Percentiles rank a stretch among this genome's conserved stretches.
phyloP scores from a whole-genome alignment of 2,888 invertebrate species.

The Schrankia costaestrigalis region DNA sequence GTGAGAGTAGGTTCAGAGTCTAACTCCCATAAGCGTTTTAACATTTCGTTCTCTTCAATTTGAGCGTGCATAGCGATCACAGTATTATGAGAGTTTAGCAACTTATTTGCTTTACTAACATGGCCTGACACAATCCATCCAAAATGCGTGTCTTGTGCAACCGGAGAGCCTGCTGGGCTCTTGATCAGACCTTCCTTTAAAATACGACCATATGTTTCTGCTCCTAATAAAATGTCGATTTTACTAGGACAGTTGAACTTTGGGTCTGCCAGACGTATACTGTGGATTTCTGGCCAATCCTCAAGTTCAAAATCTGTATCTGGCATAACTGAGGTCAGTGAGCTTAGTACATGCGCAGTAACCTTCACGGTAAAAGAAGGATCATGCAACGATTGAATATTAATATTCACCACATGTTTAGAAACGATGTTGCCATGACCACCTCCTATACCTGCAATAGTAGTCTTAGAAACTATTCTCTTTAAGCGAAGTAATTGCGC shows the following conservation, averaged over 20 bases:
- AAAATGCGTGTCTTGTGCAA: neutral
- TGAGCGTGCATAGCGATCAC: slow-evolving; percentile 3
- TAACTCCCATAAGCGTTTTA: slow-evolving; percentile 6
- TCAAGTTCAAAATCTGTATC: neutral
- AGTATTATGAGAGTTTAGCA: neutral
- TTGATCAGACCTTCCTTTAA: neutral
- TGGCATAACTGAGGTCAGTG: neutral
- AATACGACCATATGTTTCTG: neutral
- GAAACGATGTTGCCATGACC: neutral
- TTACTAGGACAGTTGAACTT: too few species aligned
- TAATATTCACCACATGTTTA: slow-evolving; percentile 1
- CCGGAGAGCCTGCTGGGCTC: neutral
- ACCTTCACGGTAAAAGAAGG: slow-evolving; percentile 1
- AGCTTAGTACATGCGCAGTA: slow-evolving; percentile 2
- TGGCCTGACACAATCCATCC: too few species aligned
- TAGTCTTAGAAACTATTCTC: neutral
- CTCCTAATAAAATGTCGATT: too few species aligned
- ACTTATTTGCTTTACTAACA: neutral
- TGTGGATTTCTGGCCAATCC: slow-evolving; percentile 1
- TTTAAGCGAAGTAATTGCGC: neutral
- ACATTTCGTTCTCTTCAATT: slow-evolving; percentile 2
- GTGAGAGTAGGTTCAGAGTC: slow-evolving; percentile 1
- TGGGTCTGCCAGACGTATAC: too few species aligned
- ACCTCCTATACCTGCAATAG: too few species aligned
- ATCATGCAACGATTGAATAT: slow-evolving; percentile 1